These are phyloP conservation scores for Amphiura filiformis DNA, from an alignment of 35 echinoderm and acorn worm genomes.

Conservation along the genomic window DNA sequence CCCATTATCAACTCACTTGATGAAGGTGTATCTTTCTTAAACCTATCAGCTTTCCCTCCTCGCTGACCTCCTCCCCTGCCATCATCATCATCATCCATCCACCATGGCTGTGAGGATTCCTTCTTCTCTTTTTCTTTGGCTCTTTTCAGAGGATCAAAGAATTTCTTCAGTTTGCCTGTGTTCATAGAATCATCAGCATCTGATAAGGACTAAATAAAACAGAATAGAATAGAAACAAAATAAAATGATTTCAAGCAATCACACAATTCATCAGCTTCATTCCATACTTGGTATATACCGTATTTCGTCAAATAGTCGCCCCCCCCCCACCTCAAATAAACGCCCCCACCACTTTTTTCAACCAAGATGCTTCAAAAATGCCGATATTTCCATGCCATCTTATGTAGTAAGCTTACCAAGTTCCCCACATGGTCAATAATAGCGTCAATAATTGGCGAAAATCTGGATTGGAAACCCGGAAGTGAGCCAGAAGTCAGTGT, in stretches of 20 bases:
- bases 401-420: too few relatives aligned
- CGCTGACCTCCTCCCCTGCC: not conserved
- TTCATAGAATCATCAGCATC: slow-evolving; percentile 92
- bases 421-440: too few relatives aligned
- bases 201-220: slow-evolving; percentile 71
- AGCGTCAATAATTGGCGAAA: too few relatives aligned
- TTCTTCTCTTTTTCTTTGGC: slow-evolving; percentile 43
- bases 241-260: not conserved
- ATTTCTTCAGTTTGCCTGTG: slow-evolving; percentile 45
- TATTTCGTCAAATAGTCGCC: too few relatives aligned
- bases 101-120: slow-evolving; percentile 67
- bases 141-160: slow-evolving; percentile 18
- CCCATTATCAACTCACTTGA: not conserved
- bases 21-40: not conserved
- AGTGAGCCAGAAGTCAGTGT: too few relatives aligned
- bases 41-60: not conserved
- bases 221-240: too few relatives aligned
- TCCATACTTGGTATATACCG: too few relatives aligned
- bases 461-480: too few relatives aligned
- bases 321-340: too few relatives aligned
- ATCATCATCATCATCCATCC: slow-evolving; percentile 76
- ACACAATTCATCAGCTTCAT: not conserved
- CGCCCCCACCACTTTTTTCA: too few relatives aligned
- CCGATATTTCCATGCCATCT: too few relatives aligned
- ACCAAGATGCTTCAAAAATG: too few relatives aligned